Percentiles rank a stretch among this genome's conserved stretches.
Conservation (phyloP, 2,113 vertebrate genomes). For the Amia ocellicauda region DNA sequence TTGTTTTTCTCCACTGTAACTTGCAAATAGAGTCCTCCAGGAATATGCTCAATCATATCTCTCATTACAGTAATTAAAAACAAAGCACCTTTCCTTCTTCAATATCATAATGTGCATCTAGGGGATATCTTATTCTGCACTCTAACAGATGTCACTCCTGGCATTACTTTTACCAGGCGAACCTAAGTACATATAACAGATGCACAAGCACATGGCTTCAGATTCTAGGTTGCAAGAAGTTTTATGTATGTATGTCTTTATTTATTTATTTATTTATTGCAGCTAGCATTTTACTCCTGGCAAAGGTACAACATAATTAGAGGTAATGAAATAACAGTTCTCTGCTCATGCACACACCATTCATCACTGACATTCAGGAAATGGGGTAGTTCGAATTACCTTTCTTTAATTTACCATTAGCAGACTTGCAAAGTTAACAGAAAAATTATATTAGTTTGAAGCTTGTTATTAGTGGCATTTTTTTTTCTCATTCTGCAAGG, state of each 20-base stretch:
- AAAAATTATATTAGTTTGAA: too few relatives aligned
- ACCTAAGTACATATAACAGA: neutral
- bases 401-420: neutral
- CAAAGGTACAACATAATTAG: conserved; percentile 1
- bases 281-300: neutral
- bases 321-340: conserved; percentile 15
- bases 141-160: neutral
- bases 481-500: too few relatives aligned
- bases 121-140: neutral
- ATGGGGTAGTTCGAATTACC: neutral
- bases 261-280: conserved; percentile 1
- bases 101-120: neutral
- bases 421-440: too few relatives aligned
- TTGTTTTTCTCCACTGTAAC: too few relatives aligned
- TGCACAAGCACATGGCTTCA: neutral
- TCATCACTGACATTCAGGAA: neutral
- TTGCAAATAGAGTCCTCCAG: too few relatives aligned
- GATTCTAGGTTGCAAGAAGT: neutral
- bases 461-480: too few relatives aligned
- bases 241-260: too few relatives aligned
- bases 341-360: neutral
- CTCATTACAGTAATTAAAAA: neutral
- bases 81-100: neutral
- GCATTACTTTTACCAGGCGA: neutral
- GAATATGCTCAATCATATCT: neutral